Conservation (phyloP, 2,888 invertebrate genomes). For the Drosophila anomalata region DNA sequence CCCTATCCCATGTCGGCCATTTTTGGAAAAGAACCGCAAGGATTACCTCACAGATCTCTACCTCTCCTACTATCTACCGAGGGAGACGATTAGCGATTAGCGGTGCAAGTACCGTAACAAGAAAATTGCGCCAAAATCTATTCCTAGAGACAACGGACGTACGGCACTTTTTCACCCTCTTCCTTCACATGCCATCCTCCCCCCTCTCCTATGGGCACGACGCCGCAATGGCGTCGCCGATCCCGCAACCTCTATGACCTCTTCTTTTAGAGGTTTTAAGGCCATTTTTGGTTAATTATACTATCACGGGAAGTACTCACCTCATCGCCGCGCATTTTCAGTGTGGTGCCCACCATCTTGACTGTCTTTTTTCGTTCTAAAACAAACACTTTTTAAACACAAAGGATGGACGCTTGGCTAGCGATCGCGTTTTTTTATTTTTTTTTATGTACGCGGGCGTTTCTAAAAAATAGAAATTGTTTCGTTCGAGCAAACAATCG, state of each 20-base stretch:
- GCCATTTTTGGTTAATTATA: neutral
- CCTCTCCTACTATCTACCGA: neutral
- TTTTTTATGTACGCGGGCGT: constrained; percentile 2
- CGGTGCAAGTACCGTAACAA: constrained; percentile 47
- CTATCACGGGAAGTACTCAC: constrained; percentile 53
- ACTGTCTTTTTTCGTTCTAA: constrained; percentile 8
- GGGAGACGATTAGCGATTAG: constrained; percentile 29
- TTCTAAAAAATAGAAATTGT: constrained; percentile 11
- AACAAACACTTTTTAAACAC: constrained; percentile 37
- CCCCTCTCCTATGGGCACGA: constrained; percentile 7
- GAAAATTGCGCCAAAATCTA: constrained; percentile 43
- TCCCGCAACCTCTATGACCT: constrained; percentile 5
- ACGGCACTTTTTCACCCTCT: constrained; percentile 55
- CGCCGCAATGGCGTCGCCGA: constrained; percentile 48
- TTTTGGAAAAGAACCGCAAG: constrained; percentile 42
- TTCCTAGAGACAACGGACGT: constrained; percentile 33
- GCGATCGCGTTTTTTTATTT: constrained; percentile 34
- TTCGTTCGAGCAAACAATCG: constrained; percentile 41
- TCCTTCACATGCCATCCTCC: constrained; percentile 6
- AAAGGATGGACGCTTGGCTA: constrained; percentile 22
- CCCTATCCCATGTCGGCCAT: constrained; percentile 54
- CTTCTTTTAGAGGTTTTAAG: neutral
- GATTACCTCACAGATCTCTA: neutral
- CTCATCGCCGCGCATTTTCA: constrained; percentile 71
- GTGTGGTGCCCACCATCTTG: constrained; percentile 71